Conservation (phyloP, 2,888 invertebrate genomes). For the Scaptodrosophila latifasciaeformis region DNA sequence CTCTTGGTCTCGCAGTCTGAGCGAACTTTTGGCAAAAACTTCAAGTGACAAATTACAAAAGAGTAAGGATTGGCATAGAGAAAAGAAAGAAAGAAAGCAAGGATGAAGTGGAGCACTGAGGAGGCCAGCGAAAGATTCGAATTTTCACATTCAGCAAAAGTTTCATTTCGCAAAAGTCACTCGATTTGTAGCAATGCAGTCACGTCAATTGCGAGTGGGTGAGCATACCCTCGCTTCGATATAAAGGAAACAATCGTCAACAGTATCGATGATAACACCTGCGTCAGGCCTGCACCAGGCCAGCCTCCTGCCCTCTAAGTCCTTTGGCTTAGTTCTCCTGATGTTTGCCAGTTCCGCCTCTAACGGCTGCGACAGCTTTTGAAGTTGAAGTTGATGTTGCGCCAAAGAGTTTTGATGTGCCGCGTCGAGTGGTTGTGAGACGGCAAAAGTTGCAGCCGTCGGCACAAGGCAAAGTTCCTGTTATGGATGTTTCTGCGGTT, state of each 20-base stretch:
- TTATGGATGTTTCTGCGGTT: neutral
- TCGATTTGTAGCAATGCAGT: conserved; percentile 48
- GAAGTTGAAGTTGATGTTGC: conserved; percentile 49
- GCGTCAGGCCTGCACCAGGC: no score
- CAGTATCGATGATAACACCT: conserved; percentile 64
- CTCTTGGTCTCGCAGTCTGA: conserved; percentile 22
- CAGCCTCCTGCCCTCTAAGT: conserved; percentile 1
- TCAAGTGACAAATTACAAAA: conserved; percentile 67
- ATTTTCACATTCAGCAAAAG: neutral
- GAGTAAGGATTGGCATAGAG: no score
- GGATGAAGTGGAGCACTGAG: conserved; percentile 15
- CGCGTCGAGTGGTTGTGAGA: conserved; percentile 54
- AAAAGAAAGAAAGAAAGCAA: conserved; percentile 34
- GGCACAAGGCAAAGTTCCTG: conserved; percentile 43
- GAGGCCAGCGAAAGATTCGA: conserved; percentile 24
- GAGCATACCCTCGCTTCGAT: neutral
- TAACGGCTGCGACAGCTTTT: conserved; percentile 54
- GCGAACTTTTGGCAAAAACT: conserved; percentile 64
- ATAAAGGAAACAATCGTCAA: conserved; percentile 56
- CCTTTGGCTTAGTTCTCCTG: conserved; percentile 13
- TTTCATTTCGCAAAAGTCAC: conserved; percentile 58
- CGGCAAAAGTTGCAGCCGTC: conserved; percentile 52
- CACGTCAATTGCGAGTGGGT: neutral
- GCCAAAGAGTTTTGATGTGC: conserved; percentile 59
- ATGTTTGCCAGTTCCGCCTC: neutral